Conservation (phyloP, 2,888 invertebrate species). For the Heliconius ismenius region DNA sequence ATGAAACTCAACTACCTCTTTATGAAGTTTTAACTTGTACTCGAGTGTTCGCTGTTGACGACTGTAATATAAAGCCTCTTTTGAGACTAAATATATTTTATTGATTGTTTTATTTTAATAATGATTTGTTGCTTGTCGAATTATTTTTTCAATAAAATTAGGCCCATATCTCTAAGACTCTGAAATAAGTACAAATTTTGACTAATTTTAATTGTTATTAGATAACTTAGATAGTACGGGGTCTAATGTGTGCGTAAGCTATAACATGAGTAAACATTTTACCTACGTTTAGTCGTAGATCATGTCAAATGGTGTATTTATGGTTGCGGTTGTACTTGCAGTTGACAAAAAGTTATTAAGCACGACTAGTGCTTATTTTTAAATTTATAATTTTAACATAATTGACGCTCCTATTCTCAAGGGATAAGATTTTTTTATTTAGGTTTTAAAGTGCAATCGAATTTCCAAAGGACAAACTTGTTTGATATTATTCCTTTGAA, state of each 20-base stretch:
- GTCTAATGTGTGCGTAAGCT: constrained; percentile 58
- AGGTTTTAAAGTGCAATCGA: too few species aligned
- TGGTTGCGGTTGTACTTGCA: background rate
- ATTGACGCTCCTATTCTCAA: background rate
- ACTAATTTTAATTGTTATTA: constrained; percentile 79
- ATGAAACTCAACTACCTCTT: constrained; percentile 81
- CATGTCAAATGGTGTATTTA: constrained; percentile 52
- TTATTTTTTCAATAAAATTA: constrained; percentile 58
- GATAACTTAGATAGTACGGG: constrained; percentile 66
- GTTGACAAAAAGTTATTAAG: background rate
- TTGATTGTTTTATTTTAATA: constrained; percentile 71
- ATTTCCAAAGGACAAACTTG: background rate
- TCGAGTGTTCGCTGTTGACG: constrained; percentile 72
- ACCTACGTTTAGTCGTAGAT: constrained; percentile 62
- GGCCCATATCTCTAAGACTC: constrained; percentile 69
- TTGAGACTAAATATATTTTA: constrained; percentile 79
- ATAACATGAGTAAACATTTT: constrained; percentile 53
- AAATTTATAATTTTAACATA: background rate
- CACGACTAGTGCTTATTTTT: background rate
- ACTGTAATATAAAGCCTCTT: constrained; percentile 69
- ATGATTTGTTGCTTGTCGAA: constrained; percentile 70
- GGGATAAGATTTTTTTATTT: background rate
- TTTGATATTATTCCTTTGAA: background rate
- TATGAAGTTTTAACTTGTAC: constrained; percentile 74
- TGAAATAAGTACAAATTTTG: constrained; percentile 82